Conservation (phyloP, 2,888 invertebrate genomes). For the Podabrus alpinus region DNA sequence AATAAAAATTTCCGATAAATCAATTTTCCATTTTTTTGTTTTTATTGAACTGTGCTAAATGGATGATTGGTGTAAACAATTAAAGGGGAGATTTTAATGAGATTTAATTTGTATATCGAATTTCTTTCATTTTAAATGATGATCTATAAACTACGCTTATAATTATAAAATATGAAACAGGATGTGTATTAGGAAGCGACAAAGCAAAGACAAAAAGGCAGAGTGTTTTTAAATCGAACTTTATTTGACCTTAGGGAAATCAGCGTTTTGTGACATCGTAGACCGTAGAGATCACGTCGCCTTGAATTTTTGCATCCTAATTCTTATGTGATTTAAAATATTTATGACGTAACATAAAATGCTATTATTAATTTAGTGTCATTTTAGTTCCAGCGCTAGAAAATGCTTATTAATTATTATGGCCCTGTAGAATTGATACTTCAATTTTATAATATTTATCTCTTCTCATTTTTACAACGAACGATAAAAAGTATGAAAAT, state of each 20-base stretch:
- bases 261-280: conserved; percentile 48
- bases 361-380: not conserved
- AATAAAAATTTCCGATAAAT: too few species aligned
- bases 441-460: not conserved
- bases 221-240: conserved; percentile 57
- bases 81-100: too few species aligned
- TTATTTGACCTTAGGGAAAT: conserved; percentile 56
- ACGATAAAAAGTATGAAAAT: too few species aligned
- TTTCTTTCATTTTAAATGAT: not conserved
- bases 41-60: too few species aligned
- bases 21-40: too few species aligned
- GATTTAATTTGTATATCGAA: not conserved
- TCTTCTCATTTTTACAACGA: not conserved
- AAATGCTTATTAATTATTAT: not conserved
- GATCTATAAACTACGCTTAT: not conserved
- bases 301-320: conserved; percentile 44
- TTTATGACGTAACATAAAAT: conserved; percentile 41
- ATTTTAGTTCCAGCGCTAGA: not conserved
- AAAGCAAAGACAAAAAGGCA: conserved; percentile 48
- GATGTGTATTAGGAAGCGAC: conserved; percentile 24
- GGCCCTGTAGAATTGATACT: not conserved
- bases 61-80: too few species aligned
- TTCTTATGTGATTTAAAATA: conserved; percentile 48
- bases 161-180: conserved; percentile 8
- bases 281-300: conserved; percentile 41